Evolutionary conservation across 2,113 vertebrate species (phyloP).

Genomic region (Misgurnus anguillicaudatus): DNA sequence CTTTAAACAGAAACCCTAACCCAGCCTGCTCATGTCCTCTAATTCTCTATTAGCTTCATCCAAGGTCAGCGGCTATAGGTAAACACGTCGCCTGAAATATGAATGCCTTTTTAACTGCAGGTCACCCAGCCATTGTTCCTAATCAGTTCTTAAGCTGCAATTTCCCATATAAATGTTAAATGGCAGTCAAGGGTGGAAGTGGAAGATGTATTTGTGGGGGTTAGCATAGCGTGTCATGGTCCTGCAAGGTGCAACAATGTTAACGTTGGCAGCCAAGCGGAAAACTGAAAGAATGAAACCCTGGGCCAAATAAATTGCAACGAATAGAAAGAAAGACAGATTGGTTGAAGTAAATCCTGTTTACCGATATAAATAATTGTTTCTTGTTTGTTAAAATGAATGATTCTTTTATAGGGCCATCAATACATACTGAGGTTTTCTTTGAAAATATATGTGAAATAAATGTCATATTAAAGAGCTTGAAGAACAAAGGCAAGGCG

Average conservation of each 20-base stretch:
- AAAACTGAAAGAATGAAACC: not conserved
- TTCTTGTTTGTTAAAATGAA: too few species aligned
- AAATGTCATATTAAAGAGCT: too few species aligned
- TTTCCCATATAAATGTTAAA: constrained; percentile 30
- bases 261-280: not conserved
- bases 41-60: not conserved
- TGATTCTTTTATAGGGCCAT: too few species aligned
- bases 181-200: constrained; percentile 17
- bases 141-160: constrained; percentile 32
- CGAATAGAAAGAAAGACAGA: not conserved
- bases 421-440: too few species aligned
- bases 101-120: constrained; percentile 19
- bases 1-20: too few species aligned
- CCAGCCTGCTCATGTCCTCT: not conserved
- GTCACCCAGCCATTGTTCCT: constrained; percentile 19
- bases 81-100: constrained; percentile 26
- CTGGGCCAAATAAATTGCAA: too few species aligned
- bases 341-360: not conserved
- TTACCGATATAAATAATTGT: too few species aligned
- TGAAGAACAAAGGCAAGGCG: not conserved
- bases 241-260: not conserved
- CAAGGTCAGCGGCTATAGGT: constrained; percentile 30
- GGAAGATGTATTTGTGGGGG: not conserved
- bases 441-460: too few species aligned
- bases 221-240: not conserved